phyloP scores from a whole-genome alignment of 2,797 vertebrate genomes.

The Enteromius afrohamiltoni region DNA sequence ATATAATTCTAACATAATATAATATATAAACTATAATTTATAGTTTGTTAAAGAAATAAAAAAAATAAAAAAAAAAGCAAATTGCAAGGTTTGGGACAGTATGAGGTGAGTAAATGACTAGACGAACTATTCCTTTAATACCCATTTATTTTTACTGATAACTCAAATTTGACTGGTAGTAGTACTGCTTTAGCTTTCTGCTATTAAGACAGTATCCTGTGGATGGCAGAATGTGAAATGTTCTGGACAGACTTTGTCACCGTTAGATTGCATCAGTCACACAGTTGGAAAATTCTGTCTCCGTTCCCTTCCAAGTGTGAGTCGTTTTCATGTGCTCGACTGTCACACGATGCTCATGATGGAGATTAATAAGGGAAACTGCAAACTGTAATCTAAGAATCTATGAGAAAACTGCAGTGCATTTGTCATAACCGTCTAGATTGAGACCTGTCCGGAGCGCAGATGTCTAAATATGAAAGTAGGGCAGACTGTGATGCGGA shows the following conservation, averaged over 20 bases:
- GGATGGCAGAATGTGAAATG: slow-evolving; percentile 1
- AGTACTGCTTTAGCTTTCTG: neutral
- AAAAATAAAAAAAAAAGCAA: neutral
- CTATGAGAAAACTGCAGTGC: neutral
- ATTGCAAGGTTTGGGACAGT: neutral
- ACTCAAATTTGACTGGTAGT: neutral
- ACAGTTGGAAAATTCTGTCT: slow-evolving; percentile 32
- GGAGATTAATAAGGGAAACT: slow-evolving; percentile 5
- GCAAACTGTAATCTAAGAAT: slow-evolving; percentile 20
- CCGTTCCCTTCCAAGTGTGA: neutral
- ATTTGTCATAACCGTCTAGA: slow-evolving; percentile 10
- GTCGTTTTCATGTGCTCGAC: slow-evolving; percentile 7
- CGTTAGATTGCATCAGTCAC: slow-evolving; percentile 32
- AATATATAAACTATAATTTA: no score
- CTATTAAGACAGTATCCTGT: neutral
- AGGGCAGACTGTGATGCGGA: slow-evolving; percentile 18
- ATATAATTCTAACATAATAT: no score
- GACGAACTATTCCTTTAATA: neutral
- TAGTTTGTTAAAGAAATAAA: neutral
- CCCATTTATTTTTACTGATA: neutral
- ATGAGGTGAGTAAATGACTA: neutral
- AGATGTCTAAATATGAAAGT: slow-evolving; percentile 24
- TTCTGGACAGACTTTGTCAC: slow-evolving; percentile 21
- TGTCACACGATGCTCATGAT: slow-evolving; percentile 1
- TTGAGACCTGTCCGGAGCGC: neutral